Base-by-base conservation (phyloP, 2,888 invertebrate genomes). In the Ophion ellenae region DNA sequence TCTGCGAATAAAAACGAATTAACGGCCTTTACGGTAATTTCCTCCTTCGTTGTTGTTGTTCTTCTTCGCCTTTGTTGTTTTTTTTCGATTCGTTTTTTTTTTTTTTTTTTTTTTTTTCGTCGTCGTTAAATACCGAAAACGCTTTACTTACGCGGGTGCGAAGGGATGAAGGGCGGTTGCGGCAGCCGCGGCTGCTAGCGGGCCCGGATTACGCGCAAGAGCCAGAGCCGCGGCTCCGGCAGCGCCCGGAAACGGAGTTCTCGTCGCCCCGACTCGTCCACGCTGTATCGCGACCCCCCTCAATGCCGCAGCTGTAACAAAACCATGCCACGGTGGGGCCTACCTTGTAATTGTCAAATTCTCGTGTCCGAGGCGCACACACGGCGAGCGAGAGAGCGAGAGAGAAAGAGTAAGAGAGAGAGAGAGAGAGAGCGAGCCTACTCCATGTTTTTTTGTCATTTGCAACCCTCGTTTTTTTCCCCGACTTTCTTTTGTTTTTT, bases 151-250 rank as follows among this genome's bases (percentile, higher is more conserved):
- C 97, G 97, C 90, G 73, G 91, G 97, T 94, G 98, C 97, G 95
- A 98, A 98, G 94, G 98, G 97, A 96, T 97, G 98, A 95, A 97
- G 95, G 94, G 97, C 97, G 94, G 96, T 96, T 92, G 97, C 96
- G 93, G 95, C 96, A 93, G 97, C 96, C 90, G 96, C 96, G 87
- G 96, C 96, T 88, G 94, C 94, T 92, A 96, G 94, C 63, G 96
- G 96, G 87, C 96, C 95, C 69, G 96, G 96, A 92, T 96, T 96
- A 91, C 96, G 96, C 87, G 96, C 95, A 88, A 95, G 95, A 87
- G 96, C 96, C 83, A 96, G 96, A 89, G 97, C 97, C 90, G 97
- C 97, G 93, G 96, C 97, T 89, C 96, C 96, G 92, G 96, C 96
- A 70, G 96, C 96, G 70, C 85, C 85, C 96, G 95, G 95, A 94